phyloP scores from a whole-genome alignment of 2,888 invertebrate genomes.

The Himalopsyche anomala region DNA sequence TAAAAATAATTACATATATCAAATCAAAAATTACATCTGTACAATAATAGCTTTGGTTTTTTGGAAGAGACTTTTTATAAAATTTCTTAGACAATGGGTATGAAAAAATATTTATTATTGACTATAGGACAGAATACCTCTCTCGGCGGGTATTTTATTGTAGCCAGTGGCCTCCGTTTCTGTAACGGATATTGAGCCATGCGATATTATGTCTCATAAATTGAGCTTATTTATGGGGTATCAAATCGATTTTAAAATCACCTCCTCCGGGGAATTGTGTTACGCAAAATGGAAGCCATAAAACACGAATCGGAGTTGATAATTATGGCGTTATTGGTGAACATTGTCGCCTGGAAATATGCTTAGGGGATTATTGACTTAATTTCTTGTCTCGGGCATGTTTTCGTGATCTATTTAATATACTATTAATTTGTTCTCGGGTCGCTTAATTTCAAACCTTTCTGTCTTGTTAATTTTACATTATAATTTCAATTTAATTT shows the following conservation, averaged over 20 bases:
- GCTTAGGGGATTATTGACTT: constrained; percentile 16
- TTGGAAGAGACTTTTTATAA: no score
- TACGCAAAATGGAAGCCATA: constrained; percentile 26
- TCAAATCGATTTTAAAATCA: constrained; percentile 34
- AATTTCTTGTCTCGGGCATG: constrained; percentile 15
- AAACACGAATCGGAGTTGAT: constrained; percentile 22
- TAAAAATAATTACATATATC: no score
- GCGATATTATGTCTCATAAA: constrained; percentile 34
- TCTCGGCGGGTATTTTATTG: not conserved
- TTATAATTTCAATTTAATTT: no score
- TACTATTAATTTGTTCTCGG: no score
- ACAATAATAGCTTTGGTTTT: no score
- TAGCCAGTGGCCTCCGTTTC: constrained; percentile 16
- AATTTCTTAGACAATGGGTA: no score
- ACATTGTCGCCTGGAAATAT: constrained; percentile 15
- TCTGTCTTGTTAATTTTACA: no score
- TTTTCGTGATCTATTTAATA: constrained; percentile 9
- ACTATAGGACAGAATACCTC: no score
- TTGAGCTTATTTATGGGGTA: constrained; percentile 34
- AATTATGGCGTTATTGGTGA: constrained; percentile 23
- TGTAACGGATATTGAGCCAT: constrained; percentile 32
- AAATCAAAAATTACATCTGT: no score
- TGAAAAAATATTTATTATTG: no score
- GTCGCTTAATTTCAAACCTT: no score
- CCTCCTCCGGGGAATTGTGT: constrained; percentile 30